Evolutionary conservation across 2,113 vertebrate genomes (phyloP), one percentile per base, ranked within the genome.

Genomic region (Chloropsis hardwickii): DNA sequence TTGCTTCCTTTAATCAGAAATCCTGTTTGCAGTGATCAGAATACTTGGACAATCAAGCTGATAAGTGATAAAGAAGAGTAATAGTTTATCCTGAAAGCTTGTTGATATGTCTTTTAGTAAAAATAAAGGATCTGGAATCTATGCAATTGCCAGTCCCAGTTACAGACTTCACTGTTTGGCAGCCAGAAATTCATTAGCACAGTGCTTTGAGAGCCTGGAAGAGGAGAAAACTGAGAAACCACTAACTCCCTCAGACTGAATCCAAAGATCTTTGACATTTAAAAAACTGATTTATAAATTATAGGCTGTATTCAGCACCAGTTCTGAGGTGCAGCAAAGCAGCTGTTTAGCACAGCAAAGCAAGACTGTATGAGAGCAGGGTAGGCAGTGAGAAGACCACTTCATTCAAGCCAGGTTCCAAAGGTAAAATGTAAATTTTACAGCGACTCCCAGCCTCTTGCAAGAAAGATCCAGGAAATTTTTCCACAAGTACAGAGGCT

Each of bases 391-490:
- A 86, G 84, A 65, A 87, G 40, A 90, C 42, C 51, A 51, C 19
- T 91, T 81, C 50, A 83, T 81, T 86, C 71, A 65, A 21, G 39
- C 53, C 72, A 70, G n/a, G 37, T 67, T 96, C 64, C 71, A 70
- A 91, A 92, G 42, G 81, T 69, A 79, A 81, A 91, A 85, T 70
- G 20, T 62, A 77, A 93, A 86, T 94, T 93, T 92, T 74, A 50
- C 48, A 45, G 47, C 45, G 33, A 56, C 33, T 87, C 44, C 29
- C n/a, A 76, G 60, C 56, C 54, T 90, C 66, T 67, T 61, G 40
- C 44, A 71, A 83, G 76, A 90, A 66, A 45, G 64, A 94, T 64
- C 44, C 92, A 91, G 48, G 80, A 79, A 91, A 50, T 56, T 92
- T 92, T 96, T 94, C 86, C 72, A 64, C 61, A 64, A 95, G 27